Evolutionary conservation across 2,797 vertebrate species (phyloP).

Genomic region (Enteromius afrohamiltoni): DNA sequence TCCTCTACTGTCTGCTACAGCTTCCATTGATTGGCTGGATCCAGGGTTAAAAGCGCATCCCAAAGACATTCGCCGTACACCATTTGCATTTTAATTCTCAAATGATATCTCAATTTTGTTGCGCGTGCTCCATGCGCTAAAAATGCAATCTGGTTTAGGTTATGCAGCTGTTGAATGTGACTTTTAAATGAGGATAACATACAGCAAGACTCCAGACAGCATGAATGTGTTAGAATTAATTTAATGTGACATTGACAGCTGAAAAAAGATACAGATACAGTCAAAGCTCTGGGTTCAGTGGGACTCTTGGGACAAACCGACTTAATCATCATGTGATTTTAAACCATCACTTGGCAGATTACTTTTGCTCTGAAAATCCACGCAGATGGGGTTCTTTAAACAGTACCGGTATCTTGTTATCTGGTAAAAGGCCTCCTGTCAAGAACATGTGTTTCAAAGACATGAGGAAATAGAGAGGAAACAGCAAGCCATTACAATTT

Average conservation of each 20-base stretch:
- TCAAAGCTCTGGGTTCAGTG: slow-evolving; percentile 59
- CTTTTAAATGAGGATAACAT: slow-evolving; percentile 23
- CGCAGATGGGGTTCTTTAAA: slow-evolving; percentile 57
- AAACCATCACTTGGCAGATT: slow-evolving; percentile 64
- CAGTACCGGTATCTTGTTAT: neutral
- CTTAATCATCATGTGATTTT: slow-evolving; percentile 32
- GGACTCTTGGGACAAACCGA: slow-evolving; percentile 22
- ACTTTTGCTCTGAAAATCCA: slow-evolving; percentile 72
- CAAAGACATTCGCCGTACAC: slow-evolving; percentile 48
- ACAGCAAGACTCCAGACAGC: slow-evolving; percentile 74
- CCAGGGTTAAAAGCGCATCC: slow-evolving; percentile 30
- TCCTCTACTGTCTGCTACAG: slow-evolving; percentile 19
- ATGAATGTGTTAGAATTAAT: slow-evolving; percentile 71
- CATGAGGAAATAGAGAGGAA: slow-evolving; percentile 33
- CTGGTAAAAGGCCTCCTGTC: slow-evolving; percentile 45
- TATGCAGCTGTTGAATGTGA: slow-evolving; percentile 4
- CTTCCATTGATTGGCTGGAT: slow-evolving; percentile 10
- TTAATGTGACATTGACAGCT: slow-evolving; percentile 76
- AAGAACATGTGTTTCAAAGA: slow-evolving; percentile 48
- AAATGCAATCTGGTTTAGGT: slow-evolving; percentile 30
- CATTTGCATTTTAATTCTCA: slow-evolving; percentile 72
- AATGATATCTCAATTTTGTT: slow-evolving; percentile 72
- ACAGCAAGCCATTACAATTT: slow-evolving; percentile 4
- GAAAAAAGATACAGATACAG: slow-evolving; percentile 57
- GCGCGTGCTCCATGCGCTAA: slow-evolving; percentile 59